Evolutionary conservation across 2,797 vertebrate genomes (phyloP).

Genomic region (Micrastur ruficollis): DNA sequence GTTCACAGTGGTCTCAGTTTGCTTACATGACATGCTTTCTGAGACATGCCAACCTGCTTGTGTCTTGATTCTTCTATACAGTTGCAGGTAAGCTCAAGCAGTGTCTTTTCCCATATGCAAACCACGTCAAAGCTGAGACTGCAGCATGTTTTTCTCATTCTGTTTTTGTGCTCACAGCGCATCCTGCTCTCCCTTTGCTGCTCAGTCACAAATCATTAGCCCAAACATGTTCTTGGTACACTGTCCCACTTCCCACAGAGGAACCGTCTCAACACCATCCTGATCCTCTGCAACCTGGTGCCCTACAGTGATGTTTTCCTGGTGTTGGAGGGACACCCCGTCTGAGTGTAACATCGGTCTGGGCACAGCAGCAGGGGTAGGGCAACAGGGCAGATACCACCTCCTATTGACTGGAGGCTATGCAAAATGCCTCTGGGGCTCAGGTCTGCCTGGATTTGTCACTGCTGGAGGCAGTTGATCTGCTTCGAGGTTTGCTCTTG

Average conservation of each 20-base stretch:
- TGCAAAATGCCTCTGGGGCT: neutral
- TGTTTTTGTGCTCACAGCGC: neutral
- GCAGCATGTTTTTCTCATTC: neutral
- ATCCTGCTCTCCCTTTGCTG: neutral
- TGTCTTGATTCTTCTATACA: neutral
- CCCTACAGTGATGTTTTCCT: neutral
- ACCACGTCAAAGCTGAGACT: neutral
- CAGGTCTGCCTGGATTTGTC: neutral
- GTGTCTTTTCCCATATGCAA: neutral
- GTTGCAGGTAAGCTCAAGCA: neutral
- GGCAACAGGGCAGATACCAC: fast-evolving
- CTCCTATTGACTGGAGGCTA: neutral
- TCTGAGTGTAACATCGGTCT: fast-evolving
- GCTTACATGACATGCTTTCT: neutral
- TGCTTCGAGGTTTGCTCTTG: neutral
- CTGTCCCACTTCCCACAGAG: neutral
- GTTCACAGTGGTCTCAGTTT: neutral
- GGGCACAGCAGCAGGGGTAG: fast-evolving
- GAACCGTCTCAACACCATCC: neutral
- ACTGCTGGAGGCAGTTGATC: neutral
- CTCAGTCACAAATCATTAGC: neutral
- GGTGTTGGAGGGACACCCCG: neutral
- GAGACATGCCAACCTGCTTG: neutral
- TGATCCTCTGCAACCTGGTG: fast-evolving
- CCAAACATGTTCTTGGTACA: neutral